phyloP scores from a whole-genome alignment of 2,113 vertebrate genomes.

The Dipodomys ordii region DNA sequence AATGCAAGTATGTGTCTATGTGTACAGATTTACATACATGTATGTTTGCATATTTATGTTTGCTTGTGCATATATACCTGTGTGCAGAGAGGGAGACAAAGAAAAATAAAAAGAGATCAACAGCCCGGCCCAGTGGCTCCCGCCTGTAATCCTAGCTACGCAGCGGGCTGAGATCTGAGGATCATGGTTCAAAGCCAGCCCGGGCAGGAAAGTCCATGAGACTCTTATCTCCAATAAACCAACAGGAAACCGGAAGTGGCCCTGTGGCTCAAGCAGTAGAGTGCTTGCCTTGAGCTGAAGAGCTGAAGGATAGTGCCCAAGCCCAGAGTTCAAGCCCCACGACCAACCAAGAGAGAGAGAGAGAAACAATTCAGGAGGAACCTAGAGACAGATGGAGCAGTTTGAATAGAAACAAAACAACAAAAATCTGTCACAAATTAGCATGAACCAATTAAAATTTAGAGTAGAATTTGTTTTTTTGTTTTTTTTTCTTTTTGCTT shows the following conservation, averaged over 20 bases:
- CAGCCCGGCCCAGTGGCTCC: too few relatives aligned
- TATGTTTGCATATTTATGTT: background rate
- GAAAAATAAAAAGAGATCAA: background rate
- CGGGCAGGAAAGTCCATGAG: too few relatives aligned
- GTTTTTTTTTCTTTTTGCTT: background rate
- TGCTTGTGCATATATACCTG: background rate
- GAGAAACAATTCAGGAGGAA: background rate
- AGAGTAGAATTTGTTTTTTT: conserved; percentile 1
- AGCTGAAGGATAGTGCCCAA: too few relatives aligned
- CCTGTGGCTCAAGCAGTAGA: too few relatives aligned
- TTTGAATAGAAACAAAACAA: conserved; percentile 1
- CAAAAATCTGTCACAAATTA: background rate
- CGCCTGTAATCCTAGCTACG: too few relatives aligned
- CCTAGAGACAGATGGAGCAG: background rate
- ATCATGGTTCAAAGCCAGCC: too few relatives aligned
- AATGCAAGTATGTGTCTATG: background rate
- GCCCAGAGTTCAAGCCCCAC: too few relatives aligned
- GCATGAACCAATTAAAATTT: background rate
- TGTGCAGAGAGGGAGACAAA: background rate
- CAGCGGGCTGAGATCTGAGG: too few relatives aligned
- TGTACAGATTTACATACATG: background rate
- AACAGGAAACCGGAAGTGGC: too few relatives aligned
- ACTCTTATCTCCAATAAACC: too few relatives aligned
- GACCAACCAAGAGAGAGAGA: too few relatives aligned
- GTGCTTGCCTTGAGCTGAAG: too few relatives aligned